Evolutionary conservation across 2,113 vertebrate genomes (phyloP).

Genomic region (Colaptes auratus): DNA sequence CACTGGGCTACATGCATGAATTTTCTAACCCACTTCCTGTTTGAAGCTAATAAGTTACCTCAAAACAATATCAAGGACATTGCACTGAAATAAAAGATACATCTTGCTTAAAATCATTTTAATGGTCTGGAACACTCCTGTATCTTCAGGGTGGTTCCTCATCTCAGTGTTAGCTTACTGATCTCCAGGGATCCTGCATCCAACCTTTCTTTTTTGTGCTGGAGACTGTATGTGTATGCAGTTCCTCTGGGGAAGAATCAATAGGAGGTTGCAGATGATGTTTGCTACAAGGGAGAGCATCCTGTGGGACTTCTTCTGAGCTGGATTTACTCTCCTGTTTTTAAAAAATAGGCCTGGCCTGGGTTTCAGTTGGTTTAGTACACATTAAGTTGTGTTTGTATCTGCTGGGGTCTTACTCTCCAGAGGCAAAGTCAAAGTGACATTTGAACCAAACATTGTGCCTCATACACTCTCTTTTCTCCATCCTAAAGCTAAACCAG

Average conservation of each 20-base stretch:
- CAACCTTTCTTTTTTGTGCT: neutral
- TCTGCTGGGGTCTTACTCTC: neutral
- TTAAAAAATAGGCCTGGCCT: neutral
- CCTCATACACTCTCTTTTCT: neutral
- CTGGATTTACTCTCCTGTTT: neutral
- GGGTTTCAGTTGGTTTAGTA: neutral
- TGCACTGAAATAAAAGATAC: neutral
- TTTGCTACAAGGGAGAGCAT: neutral
- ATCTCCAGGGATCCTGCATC: neutral
- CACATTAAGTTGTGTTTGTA: neutral
- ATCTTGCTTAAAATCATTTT: neutral
- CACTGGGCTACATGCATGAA: neutral
- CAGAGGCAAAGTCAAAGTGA: slow-evolving; percentile 23
- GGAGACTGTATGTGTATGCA: neutral
- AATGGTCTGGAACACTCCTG: neutral
- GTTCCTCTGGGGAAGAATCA: slow-evolving; percentile 20
- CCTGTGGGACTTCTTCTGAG: slow-evolving; percentile 6
- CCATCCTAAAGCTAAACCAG: neutral
- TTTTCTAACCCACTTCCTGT: neutral
- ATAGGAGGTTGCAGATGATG: neutral
- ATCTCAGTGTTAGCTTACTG: neutral
- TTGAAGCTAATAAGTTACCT: neutral
- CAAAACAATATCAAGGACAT: neutral
- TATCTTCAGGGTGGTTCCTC: neutral
- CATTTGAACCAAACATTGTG: neutral